phyloP scores from a whole-genome alignment of 2,888 invertebrate genomes.

The Rotaria socialis region DNA sequence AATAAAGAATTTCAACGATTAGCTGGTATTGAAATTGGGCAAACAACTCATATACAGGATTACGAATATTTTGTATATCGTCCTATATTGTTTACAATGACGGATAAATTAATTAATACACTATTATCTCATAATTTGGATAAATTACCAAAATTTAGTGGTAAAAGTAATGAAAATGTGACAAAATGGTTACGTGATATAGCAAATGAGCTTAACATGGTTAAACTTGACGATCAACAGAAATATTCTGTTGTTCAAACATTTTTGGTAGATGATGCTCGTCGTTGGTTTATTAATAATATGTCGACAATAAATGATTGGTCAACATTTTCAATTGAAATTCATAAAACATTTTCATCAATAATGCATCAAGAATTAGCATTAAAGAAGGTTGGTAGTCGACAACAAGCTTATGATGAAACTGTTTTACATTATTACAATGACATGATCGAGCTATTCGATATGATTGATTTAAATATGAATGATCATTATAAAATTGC shows the following conservation, averaged over 20 bases:
- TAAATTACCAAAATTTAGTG: constrained; percentile 8
- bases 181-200: neutral
- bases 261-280: neutral
- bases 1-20: neutral
- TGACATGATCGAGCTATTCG: neutral
- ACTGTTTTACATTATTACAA: constrained; percentile 14
- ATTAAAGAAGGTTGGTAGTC: neutral
- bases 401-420: neutral
- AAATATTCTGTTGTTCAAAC: neutral
- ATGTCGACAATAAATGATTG: neutral
- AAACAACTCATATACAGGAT: neutral
- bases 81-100: neutral
- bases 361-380: constrained; percentile 6
- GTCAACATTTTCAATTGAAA: neutral
- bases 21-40: neutral
- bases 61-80: neutral
- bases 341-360: neutral
- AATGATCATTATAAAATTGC: neutral
- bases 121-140: neutral
- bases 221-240: neutral
- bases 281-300: neutral
- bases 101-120: neutral
- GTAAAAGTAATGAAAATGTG: neutral
- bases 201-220: neutral
- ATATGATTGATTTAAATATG: neutral